Evolutionary conservation across 1,140 invertebrate genomes (phyloP), one percentile per base, ranked within the genome.

Genomic region (Danaus melanippus): DNA sequence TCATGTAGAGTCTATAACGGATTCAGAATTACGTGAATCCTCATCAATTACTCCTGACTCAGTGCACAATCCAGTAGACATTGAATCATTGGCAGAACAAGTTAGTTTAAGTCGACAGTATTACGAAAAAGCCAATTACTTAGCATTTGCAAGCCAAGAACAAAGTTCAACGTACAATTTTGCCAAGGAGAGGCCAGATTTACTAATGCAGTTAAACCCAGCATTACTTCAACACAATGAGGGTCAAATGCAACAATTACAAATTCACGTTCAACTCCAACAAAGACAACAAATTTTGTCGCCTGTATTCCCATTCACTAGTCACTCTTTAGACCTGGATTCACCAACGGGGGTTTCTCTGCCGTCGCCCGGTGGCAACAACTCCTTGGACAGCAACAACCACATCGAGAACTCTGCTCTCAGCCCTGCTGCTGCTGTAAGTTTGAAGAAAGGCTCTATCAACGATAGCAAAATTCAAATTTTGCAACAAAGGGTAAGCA

Each of bases 401-500:
- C 84, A 90, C 88, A 71, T 89, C 78, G 88, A 91, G 77, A 74
- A 88, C 75, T 66, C 90, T 68, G 71, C 92, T 64, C 88, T 90
- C 67, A 86, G 88, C 67, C 92, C 92, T 49, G 89, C 90, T 58
- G 91, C 90, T 58, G 91, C 92, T 66, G 90, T 90, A 89, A 78
- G 89, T 84, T 56, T 87, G 69, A 81, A 88, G 76, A 86, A 90
- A 90, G 72, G 87, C 84, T 86, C 80, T 79, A 67, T 71, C 87
- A 79, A 65, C 78, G 89, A 93, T 87, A 90, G 91, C 88, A 92
- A 94, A 88, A 91, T 94, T 76, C 91, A 92, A 88, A 91, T 93
- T 82, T 90, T 96, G 72, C 93, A 95, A 85, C 92, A 94, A 88
- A 92, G 94, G 92, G 94, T 96, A 93, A 95, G 93, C 89, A 88